phyloP scores from a whole-genome alignment of 2,113 vertebrate species.

The Pimephales promelas region DNA sequence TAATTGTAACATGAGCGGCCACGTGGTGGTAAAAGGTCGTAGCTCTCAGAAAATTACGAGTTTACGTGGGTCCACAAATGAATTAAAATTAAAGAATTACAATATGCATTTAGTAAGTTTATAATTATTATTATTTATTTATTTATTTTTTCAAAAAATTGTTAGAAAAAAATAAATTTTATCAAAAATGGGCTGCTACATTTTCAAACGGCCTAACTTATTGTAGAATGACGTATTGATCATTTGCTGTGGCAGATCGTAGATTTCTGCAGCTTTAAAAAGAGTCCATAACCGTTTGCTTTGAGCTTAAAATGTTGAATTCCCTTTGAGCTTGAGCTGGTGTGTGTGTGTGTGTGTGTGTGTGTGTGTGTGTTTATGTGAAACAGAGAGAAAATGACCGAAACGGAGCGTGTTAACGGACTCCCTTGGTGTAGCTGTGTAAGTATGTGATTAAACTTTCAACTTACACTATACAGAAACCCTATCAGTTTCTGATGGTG shows the following conservation, averaged over 20 bases:
- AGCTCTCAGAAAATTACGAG: too few relatives aligned
- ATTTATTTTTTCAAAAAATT: background rate
- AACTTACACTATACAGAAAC: background rate
- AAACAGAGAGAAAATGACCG: background rate
- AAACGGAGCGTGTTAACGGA: background rate
- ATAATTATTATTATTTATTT: too few relatives aligned
- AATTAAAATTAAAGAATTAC: too few relatives aligned
- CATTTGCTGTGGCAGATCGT: background rate
- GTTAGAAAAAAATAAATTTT: background rate
- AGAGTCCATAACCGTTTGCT: background rate
- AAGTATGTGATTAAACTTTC: background rate
- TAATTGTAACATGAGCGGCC: too few relatives aligned
- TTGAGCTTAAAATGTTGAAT: constrained; percentile 21
- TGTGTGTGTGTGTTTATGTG: background rate
- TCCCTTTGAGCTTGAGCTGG: background rate
- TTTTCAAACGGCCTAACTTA: too few relatives aligned
- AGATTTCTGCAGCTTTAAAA: background rate
- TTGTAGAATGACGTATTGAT: background rate
- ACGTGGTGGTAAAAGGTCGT: too few relatives aligned
- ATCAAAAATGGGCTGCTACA: background rate
- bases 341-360: background rate
- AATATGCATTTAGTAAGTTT: too few relatives aligned
- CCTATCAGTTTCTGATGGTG: background rate
- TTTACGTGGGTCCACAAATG: too few relatives aligned
- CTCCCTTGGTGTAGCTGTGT: background rate